Conservation (phyloP, 2,888 invertebrate species). For the Lycocerus yunnanus region DNA sequence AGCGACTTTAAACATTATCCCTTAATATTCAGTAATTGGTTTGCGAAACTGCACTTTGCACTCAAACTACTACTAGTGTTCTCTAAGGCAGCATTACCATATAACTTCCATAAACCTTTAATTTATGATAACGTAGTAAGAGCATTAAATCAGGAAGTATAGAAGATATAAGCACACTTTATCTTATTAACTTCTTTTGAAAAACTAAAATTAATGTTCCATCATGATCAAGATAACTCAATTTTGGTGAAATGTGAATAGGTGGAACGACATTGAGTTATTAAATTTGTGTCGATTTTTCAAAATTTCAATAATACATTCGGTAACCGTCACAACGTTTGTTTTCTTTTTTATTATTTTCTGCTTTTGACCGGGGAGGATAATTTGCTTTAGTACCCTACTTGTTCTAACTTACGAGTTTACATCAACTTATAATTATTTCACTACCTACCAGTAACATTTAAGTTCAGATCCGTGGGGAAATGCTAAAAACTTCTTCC, state of each 20-base stretch:
- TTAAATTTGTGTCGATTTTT: neutral
- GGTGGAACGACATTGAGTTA: neutral
- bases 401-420: too few relatives aligned
- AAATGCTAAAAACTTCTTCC: too few relatives aligned
- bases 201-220: neutral
- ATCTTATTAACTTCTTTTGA: neutral
- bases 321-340: too few relatives aligned
- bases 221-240: too few relatives aligned
- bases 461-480: too few relatives aligned
- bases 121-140: constrained; percentile 4
- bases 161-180: neutral
- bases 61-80: constrained; percentile 1
- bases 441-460: too few relatives aligned
- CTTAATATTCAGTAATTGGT: constrained; percentile 43
- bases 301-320: too few relatives aligned
- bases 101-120: constrained; percentile 6
- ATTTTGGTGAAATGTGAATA: neutral
- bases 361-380: too few relatives aligned
- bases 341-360: too few relatives aligned
- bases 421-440: too few relatives aligned
- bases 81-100: constrained; percentile 9
- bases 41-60: constrained; percentile 7
- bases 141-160: neutral
- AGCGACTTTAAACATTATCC: constrained; percentile 48
- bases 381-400: too few relatives aligned